Evolutionary conservation across 2,113 vertebrate species (phyloP).

Genomic region (Pseudopipra pipra): DNA sequence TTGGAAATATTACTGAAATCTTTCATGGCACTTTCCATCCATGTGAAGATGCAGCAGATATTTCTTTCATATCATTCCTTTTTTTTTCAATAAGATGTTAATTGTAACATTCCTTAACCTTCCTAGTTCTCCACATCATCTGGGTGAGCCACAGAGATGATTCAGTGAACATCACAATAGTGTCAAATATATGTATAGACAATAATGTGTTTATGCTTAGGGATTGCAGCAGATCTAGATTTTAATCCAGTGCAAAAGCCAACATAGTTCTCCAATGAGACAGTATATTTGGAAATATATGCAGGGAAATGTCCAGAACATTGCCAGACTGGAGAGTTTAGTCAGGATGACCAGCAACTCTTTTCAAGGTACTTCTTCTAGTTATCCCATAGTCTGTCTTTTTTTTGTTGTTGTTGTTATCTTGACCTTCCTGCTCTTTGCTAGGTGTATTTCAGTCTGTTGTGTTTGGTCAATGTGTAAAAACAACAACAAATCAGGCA

Average conservation of each 20-base stretch:
- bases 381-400: not conserved
- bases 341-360: not conserved
- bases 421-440: not conserved
- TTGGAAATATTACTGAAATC: not conserved
- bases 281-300: not conserved
- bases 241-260: not conserved
- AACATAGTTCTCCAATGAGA: not conserved
- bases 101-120: not conserved
- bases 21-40: not conserved
- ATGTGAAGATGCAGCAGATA: not conserved
- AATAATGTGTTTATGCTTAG: not conserved
- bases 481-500: not conserved
- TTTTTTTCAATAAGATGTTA: not conserved
- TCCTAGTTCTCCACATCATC: not conserved
- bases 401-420: not conserved
- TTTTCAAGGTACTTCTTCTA: not conserved
- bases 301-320: not conserved
- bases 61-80: not conserved
- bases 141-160: rapidly evolving
- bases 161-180: not conserved
- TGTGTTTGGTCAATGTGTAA: not conserved
- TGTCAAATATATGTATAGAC: not conserved
- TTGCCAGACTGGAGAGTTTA: not conserved
- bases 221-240: not conserved
- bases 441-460: not conserved